Conservation (phyloP, 2,888 invertebrate species). For the Gasteruption jaculator region DNA sequence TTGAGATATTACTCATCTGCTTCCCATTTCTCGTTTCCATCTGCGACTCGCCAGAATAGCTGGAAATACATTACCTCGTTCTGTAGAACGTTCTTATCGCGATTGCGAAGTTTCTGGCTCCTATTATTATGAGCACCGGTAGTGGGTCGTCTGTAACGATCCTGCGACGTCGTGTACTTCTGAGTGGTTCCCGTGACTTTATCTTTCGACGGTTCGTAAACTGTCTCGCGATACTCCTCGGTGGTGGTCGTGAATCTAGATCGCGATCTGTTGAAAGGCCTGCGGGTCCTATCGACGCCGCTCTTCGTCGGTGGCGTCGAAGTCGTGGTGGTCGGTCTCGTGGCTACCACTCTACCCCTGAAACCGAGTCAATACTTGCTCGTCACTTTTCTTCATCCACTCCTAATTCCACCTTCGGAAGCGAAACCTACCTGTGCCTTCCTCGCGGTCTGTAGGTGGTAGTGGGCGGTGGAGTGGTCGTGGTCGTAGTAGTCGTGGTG, state of each 20-base stretch:
- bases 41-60: too few species aligned
- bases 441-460: slow-evolving; percentile 38
- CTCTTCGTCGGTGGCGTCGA: slow-evolving; percentile 25
- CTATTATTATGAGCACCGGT: slow-evolving; percentile 21
- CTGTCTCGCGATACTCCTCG: slow-evolving; percentile 39
- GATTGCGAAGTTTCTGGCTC: slow-evolving; percentile 28
- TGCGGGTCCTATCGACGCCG: slow-evolving; percentile 34
- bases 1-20: too few species aligned
- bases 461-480: slow-evolving; percentile 28
- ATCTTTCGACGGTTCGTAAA: slow-evolving; percentile 40
- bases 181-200: slow-evolving; percentile 35
- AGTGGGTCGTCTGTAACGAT: slow-evolving; percentile 26
- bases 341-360: slow-evolving; percentile 34
- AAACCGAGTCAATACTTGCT: slow-evolving; percentile 5
- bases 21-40: too few species aligned
- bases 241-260: slow-evolving; percentile 39
- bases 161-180: slow-evolving; percentile 26
- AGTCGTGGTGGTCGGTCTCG: slow-evolving; percentile 36
- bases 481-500: slow-evolving; percentile 30
- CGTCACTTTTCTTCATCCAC: neutral
- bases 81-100: slow-evolving; percentile 25
- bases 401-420: neutral
- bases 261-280: slow-evolving; percentile 42
- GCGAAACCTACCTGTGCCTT: slow-evolving; percentile 32
- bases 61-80: slow-evolving; percentile 30